These are phyloP conservation scores for Colistium nudipinnis DNA, from an alignment of 2,113 vertebrate species.

Conservation along the genomic window DNA sequence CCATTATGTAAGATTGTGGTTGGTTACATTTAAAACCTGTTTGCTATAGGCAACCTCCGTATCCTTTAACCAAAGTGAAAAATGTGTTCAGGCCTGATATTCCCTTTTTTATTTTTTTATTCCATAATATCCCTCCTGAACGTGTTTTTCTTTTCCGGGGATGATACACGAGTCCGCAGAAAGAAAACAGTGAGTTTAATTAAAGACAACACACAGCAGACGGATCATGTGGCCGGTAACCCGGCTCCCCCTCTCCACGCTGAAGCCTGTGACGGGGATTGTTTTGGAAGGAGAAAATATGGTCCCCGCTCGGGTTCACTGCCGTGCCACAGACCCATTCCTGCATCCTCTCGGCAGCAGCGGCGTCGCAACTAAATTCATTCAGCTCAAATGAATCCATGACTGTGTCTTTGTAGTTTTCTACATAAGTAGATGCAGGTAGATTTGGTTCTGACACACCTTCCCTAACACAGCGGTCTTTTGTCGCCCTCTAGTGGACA, in stretches of 20 bases:
- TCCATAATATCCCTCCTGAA: slow-evolving; percentile 1
- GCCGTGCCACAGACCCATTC: not conserved
- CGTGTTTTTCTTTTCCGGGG: not conserved
- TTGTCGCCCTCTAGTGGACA: slow-evolving; percentile 54
- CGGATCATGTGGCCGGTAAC: slow-evolving; percentile 8
- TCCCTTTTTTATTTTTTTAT: slow-evolving; percentile 17
- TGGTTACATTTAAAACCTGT: not conserved
- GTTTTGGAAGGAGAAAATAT: slow-evolving; percentile 26
- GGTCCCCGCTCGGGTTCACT: not conserved
- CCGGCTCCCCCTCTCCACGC: not conserved
- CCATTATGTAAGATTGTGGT: no score
- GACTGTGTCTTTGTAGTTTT: not conserved
- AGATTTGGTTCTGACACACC: slow-evolving; percentile 35
- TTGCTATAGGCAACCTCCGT: not conserved
- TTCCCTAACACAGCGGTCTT: slow-evolving; percentile 43
- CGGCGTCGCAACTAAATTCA: not conserved
- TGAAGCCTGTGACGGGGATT: slow-evolving; percentile 12
- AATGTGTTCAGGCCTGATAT: not conserved
- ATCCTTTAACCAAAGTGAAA: not conserved
- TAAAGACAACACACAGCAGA: slow-evolving; percentile 26
- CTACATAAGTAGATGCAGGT: slow-evolving; percentile 9
- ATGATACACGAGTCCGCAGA: slow-evolving; percentile 24
- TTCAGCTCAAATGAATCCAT: slow-evolving; percentile 20
- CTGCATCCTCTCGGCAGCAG: not conserved
- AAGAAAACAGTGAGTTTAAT: slow-evolving; percentile 19